phyloP scores from a whole-genome alignment of 2,113 vertebrate species.

The Naja naja region DNA sequence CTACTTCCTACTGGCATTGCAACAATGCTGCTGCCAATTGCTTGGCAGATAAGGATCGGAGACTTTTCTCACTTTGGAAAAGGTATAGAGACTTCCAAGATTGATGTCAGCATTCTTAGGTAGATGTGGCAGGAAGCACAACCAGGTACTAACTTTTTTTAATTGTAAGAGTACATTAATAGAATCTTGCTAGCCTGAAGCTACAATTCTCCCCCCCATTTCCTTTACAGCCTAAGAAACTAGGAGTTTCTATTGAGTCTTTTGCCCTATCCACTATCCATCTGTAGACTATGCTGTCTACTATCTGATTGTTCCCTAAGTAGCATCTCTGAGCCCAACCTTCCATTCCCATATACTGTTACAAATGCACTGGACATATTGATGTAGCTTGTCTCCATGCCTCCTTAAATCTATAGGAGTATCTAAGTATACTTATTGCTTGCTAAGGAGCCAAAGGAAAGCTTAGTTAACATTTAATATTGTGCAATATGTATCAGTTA shows the following conservation, averaged over 20 bases:
- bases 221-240: not conserved
- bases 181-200: not conserved
- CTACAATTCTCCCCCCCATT: not conserved
- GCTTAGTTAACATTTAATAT: not conserved
- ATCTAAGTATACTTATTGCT: not conserved
- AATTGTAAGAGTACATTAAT: not conserved
- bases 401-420: not conserved
- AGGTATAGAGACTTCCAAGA: not conserved
- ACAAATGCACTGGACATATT: slow-evolving; percentile 11
- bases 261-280: not conserved
- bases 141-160: not conserved
- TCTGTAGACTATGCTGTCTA: not conserved
- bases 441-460: not conserved
- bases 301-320: not conserved
- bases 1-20: not conserved
- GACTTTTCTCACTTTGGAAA: not conserved
- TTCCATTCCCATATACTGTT: not conserved
- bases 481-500: not conserved
- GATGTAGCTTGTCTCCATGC: not conserved
- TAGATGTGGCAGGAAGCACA: not conserved
- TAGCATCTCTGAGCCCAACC: not conserved
- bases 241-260: not conserved
- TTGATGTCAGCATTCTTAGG: not conserved
- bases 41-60: not conserved
- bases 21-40: not conserved